Base-by-base conservation (phyloP, 2,113 vertebrate genomes). In the Bubalus kerabau region DNA sequence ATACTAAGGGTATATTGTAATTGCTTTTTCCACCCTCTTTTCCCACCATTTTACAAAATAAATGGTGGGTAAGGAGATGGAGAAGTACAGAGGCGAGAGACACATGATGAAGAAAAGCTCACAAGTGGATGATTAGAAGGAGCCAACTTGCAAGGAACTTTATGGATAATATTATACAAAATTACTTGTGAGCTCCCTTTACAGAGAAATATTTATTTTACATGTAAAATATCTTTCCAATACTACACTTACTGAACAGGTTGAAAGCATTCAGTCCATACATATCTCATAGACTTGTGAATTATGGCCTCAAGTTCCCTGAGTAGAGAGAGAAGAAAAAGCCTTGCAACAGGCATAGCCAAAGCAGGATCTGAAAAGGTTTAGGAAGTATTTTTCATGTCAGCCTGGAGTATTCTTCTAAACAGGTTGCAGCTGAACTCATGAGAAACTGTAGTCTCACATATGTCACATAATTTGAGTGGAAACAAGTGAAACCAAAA, bases 401-500 rank as follows among this genome's bases (percentile, higher is more conserved):
- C 91, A 92, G 81, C 52, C 74, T 93, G 4, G 43, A 59, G 23
- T 74, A 87, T 23, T 97, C 97, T 16, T 46, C 90, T 76, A 93
- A n/a, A 50, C 26, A 90, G 28, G 11, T 6, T 85, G 76, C 52
- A 96, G 82, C 0, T 91, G 87, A 97, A 97, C n/a, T 91, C 96
- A 95, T 56, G 85, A 98, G 96, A 92, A 98, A 93, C 62, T 81
- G 36, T 30, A 86, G 2, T 74, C 81, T 97, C 97, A 96, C 89
- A 98, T 87, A 96, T 81, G 95, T 82, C 80, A 96, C 71, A 19
- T 96, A 48, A 36, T 93, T 93, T 92, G 43, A 40, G 36, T 96
- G 46, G 48, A 90, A 52, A 95, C 43, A 82, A 86, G 13, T 82
- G 50, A 95, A 97, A 94, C 24, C 8, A 95, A 95, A 97, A 56